Evolutionary conservation across 2,797 vertebrate genomes (phyloP), one percentile per base, ranked within the genome.

Genomic region (Calcarius lapponicus): DNA sequence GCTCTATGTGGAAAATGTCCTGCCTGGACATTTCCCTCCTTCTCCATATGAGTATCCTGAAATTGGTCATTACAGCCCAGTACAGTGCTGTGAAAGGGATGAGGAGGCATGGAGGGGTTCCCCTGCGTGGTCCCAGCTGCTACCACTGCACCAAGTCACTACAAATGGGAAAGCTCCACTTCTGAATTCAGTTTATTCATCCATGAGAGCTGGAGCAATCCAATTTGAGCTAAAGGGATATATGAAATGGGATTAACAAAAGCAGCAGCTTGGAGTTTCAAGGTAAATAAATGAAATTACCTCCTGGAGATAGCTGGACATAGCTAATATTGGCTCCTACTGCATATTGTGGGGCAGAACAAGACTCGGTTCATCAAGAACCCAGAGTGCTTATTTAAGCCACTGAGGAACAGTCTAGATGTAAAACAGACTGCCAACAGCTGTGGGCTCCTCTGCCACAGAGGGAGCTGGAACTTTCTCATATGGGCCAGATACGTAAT

Each of bases 71-170:
- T 60, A 16, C 7, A 43, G 5, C 4, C 48, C 40, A 28, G 18
- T n/a, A n/a, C 16, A 66, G 17, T 32, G 9, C 21, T 15, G 8
- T 26, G 24, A 80, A 74, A 32, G 7, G 36, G 9, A 13, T 74
- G 38, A 53, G 11, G n/a, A 48, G 4, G 6, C 10, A 0, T 31
- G 8, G 21, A 53, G 2, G 12, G 32, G 2, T 29, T 47, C 12
- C 1, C n/a, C 17, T 73, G 24, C 13, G 3, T 10, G 6, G 32
- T 71, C 38, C 7, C 32, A 61, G 3, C 14, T 67, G 18, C 57
- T 94, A 17, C 6, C 12, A 2, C 26, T 73, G 11, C 36, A 25
- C 36, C 42, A 72, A 11, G 10, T 65, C 43, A 31, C 21, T 32
- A 2, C 10, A 73, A 69, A 57, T 4, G 20, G 11, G 10, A 6